A percentile compares a stretch with the other conserved stretches of the same genome.
These are phyloP conservation scores for Spialia ferax DNA, from an alignment of 2,888 invertebrate genomes.

Conservation along the genomic window DNA sequence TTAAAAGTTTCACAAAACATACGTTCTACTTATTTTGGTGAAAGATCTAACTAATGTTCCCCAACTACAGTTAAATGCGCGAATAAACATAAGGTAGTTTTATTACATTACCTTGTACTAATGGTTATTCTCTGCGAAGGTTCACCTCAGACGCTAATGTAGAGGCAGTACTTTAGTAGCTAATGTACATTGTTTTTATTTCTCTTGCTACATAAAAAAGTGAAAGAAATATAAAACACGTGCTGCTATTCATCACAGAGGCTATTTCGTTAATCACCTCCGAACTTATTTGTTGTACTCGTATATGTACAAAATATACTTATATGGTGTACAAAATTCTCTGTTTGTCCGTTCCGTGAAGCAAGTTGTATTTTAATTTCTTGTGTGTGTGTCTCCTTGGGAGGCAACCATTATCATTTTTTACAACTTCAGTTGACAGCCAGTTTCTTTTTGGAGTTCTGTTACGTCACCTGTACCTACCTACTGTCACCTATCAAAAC, in stretches of 20 bases:
- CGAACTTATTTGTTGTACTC: no score
- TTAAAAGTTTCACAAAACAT: neutral
- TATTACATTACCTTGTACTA: constrained; percentile 17
- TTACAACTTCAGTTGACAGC: no score
- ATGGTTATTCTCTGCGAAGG: constrained; percentile 19
- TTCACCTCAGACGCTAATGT: constrained; percentile 7
- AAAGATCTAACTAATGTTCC: neutral
- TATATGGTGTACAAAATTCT: no score
- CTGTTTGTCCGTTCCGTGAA: no score
- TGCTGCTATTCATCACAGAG: neutral
- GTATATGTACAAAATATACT: no score
- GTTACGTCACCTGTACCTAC: no score
- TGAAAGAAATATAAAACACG: neutral
- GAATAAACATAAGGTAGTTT: constrained; percentile 16
- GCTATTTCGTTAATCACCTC: neutral
- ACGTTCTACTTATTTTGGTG: neutral
- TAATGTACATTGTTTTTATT: constrained; percentile 8
- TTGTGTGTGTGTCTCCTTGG: no score
- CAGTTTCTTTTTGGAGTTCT: no score
- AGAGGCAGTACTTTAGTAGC: no score
- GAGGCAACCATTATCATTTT: no score
- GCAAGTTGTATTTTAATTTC: no score
- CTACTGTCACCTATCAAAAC: no score
- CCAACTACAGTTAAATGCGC: constrained; percentile 10
- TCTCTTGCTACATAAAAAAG: neutral